Percentiles rank a stretch among this genome's conserved stretches.
Evolutionary conservation across 2,888 invertebrate species (phyloP).

Genomic region (Platerodrilus igneus): DNA sequence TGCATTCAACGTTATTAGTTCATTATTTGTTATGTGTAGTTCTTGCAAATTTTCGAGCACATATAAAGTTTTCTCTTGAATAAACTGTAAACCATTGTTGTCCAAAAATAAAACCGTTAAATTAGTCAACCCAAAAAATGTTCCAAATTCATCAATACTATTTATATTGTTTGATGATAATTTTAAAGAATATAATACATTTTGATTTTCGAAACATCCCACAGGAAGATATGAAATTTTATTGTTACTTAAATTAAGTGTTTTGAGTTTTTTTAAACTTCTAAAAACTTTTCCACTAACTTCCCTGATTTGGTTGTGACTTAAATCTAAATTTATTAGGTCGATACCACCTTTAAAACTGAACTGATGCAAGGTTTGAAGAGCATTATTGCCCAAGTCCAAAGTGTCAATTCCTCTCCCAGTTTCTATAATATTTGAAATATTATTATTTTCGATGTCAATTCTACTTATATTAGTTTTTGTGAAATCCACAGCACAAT

Average conservation of each 20-base stretch:
- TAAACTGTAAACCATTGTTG: constrained; percentile 7
- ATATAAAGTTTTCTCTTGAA: constrained; percentile 17
- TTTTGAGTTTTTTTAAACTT: constrained; percentile 11
- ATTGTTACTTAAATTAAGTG: constrained; percentile 14
- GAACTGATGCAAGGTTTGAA: constrained; percentile 3
- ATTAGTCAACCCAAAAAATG: constrained; percentile 17
- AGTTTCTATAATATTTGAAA: constrained; percentile 2
- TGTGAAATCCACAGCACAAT: too few relatives aligned
- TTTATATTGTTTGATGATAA: constrained; percentile 15
- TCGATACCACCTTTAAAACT: constrained; percentile 3
- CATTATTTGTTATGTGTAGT: constrained; percentile 12
- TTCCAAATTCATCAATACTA: constrained; percentile 12
- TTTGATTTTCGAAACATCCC: constrained; percentile 10
- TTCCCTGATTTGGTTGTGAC: constrained; percentile 11
- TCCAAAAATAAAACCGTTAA: constrained; percentile 10
- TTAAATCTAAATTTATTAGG: constrained; percentile 16
- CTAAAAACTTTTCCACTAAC: constrained; percentile 14
- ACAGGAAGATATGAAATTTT: constrained; percentile 6
- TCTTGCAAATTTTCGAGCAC: constrained; percentile 13
- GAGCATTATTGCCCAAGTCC: constrained; percentile 2
- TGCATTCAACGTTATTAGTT: constrained; percentile 4
- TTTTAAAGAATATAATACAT: constrained; percentile 7
- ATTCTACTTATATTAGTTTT: too few relatives aligned
- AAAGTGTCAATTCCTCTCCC: neutral
- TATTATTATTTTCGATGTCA: constrained; percentile 5